Conservation (phyloP, 2,113 vertebrate species). For the Zosterops hypoxanthus region DNA sequence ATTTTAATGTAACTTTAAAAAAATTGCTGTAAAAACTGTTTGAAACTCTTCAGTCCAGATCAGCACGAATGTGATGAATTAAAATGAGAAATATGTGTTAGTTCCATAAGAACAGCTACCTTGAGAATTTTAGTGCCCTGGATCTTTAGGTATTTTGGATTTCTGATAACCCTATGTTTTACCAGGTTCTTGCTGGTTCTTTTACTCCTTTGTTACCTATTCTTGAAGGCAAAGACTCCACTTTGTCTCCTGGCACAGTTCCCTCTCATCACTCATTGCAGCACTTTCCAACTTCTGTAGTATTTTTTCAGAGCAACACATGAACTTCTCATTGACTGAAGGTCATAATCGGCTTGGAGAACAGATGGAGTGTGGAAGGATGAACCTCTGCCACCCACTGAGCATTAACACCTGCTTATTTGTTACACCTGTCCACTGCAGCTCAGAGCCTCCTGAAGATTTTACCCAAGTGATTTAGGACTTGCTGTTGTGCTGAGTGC, state of each 20-base stretch:
- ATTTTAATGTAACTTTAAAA: background rate
- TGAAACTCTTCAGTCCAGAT: background rate
- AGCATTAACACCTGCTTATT: conserved; percentile 33
- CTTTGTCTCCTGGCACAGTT: background rate
- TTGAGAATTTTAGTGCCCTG: background rate
- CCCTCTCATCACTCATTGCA: fast-evolving
- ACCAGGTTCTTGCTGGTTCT: fast-evolving
- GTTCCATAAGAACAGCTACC: background rate
- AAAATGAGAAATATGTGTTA: background rate
- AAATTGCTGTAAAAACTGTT: background rate
- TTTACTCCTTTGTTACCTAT: background rate
- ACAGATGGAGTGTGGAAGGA: conserved; percentile 33
- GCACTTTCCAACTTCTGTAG: background rate
- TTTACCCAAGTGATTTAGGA: background rate
- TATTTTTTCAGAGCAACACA: background rate
- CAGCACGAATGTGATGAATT: background rate
- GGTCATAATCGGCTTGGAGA: conserved; percentile 29
- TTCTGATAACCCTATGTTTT: background rate
- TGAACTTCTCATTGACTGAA: conserved; percentile 39
- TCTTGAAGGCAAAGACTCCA: background rate
- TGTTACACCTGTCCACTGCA: conserved; percentile 17
- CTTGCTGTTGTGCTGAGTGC: background rate
- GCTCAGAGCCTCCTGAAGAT: background rate
- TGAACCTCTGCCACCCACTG: conserved; percentile 1
- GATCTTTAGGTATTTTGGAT: background rate